phyloP scores from a whole-genome alignment of 1,140 invertebrate genomes.

The Eriocheir sinensis region DNA sequence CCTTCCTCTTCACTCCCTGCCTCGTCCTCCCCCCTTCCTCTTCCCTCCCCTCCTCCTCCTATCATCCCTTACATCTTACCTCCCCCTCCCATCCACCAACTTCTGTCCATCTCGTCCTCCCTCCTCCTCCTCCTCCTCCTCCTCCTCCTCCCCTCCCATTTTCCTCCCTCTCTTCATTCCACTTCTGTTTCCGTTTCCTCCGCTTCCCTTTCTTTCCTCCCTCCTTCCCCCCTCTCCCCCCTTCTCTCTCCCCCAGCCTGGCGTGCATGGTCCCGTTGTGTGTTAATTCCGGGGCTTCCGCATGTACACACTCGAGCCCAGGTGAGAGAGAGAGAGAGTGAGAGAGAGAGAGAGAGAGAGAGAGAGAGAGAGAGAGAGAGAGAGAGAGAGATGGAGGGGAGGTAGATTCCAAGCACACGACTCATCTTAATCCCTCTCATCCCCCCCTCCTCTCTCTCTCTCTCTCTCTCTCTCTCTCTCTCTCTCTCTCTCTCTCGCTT shows the following conservation, averaged over 20 bases:
- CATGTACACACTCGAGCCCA: background rate
- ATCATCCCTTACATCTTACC: background rate
- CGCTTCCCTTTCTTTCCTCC: background rate
- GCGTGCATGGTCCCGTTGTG: background rate
- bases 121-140: background rate
- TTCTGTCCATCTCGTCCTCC: background rate
- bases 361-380: background rate
- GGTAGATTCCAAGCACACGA: background rate
- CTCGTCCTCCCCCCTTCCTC: background rate
- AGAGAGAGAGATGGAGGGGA: no score
- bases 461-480: conserved; percentile 17
- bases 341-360: conserved; percentile 22
- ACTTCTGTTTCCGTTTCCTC: background rate
- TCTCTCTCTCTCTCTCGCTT: conserved; percentile 2
- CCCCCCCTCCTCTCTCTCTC: background rate
- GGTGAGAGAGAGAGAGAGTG: conserved; percentile 4
- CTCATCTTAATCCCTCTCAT: background rate
- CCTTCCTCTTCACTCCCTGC: background rate
- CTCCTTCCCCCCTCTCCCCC: background rate
- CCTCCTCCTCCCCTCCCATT: background rate
- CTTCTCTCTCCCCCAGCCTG: background rate
- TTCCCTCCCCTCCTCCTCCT: conserved; percentile 18
- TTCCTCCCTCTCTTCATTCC: background rate
- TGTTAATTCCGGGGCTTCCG: background rate
- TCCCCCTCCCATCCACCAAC: no score